Percentiles rank a stretch among this genome's conserved stretches.
phyloP scores from a whole-genome alignment of 2,888 invertebrate species.

The Allophyes oxyacanthae region DNA sequence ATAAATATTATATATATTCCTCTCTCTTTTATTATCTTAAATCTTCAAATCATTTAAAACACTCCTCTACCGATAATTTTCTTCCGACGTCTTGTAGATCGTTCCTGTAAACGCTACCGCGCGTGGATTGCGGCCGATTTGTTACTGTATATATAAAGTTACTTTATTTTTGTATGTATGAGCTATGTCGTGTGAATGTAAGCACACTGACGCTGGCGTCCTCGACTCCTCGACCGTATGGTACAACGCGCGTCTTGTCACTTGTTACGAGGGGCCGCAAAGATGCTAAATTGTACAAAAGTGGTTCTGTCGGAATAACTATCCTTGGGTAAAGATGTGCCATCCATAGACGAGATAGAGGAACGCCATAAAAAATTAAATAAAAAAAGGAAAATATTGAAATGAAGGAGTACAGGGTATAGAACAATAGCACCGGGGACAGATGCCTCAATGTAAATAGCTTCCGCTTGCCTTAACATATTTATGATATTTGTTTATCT shows the following conservation, averaged over 20 bases:
- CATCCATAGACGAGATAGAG: too few relatives aligned
- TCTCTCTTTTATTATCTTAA: neutral
- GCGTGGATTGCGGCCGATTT: neutral
- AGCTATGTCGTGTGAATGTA: constrained; percentile 19
- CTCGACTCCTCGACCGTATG: neutral
- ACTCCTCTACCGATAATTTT: neutral
- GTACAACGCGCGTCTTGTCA: constrained; percentile 14
- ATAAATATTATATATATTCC: too few relatives aligned
- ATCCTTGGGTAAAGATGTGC: too few relatives aligned
- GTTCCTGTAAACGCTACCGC: neutral
- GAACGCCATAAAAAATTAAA: neutral
- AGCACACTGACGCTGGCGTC: constrained; percentile 9
- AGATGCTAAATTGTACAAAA: too few relatives aligned
- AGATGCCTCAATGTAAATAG: constrained; percentile 10
- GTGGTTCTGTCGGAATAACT: too few relatives aligned
- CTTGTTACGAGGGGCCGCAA: too few relatives aligned
- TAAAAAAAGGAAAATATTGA: neutral
- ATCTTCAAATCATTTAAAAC: too few relatives aligned
- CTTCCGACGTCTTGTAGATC: neutral
- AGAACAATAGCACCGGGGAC: neutral
- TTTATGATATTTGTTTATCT: neutral
- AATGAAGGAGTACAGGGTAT: constrained; percentile 21
- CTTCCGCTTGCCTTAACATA: constrained; percentile 1
- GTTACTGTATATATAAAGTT: constrained; percentile 43
- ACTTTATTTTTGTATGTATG: constrained; percentile 61